These are phyloP conservation scores for Byasa hedistus DNA, from an alignment of 2,888 invertebrate genomes.

Conservation along the genomic window DNA sequence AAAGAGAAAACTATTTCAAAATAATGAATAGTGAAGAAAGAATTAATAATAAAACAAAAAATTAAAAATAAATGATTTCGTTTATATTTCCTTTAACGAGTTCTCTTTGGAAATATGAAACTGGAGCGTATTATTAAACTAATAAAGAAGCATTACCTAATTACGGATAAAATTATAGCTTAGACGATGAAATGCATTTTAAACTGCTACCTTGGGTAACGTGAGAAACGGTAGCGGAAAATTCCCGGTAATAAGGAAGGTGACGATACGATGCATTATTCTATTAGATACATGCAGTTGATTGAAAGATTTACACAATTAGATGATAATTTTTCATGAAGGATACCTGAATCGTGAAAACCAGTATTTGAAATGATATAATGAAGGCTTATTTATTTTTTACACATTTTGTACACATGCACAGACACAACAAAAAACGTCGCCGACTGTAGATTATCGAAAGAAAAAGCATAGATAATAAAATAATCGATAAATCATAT, in stretches of 20 bases:
- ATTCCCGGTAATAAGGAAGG: background rate
- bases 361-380: too few species aligned
- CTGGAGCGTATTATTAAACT: too few species aligned
- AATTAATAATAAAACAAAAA: too few species aligned
- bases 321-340: background rate
- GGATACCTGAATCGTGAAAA: background rate
- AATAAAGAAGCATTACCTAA: background rate
- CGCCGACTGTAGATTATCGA: too few species aligned
- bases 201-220: background rate
- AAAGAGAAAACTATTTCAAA: too few species aligned
- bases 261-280: background rate
- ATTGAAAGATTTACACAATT: background rate
- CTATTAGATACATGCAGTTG: background rate
- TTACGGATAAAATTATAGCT: background rate
- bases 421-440: too few species aligned
- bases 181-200: background rate
- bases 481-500: too few species aligned
- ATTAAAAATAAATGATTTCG: too few species aligned
- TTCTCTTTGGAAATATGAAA: background rate
- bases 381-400: too few species aligned
- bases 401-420: too few species aligned
- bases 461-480: too few species aligned
- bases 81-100: background rate
- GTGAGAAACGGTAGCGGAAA: background rate
- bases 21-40: too few species aligned